phyloP scores from a whole-genome alignment of 2,113 vertebrate genomes.

The Gallinago media region DNA sequence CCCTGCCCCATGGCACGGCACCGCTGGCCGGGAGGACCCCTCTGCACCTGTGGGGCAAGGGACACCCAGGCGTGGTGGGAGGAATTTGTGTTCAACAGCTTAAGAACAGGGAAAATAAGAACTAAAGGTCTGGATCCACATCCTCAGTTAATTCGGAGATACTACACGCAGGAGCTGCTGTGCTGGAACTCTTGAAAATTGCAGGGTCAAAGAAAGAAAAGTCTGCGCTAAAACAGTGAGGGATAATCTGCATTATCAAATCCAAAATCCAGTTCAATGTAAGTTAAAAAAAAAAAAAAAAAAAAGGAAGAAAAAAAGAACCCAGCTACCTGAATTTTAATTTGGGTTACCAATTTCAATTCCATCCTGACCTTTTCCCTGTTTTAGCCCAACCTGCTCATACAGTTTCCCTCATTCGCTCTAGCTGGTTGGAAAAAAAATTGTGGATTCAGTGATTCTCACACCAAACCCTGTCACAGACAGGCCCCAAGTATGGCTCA shows the following conservation, averaged over 20 bases:
- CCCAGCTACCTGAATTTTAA: not conserved
- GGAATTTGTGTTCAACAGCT: not conserved
- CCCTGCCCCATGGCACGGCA: not conserved
- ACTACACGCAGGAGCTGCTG: accelerated
- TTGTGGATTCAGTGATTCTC: not conserved
- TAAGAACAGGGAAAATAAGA: not conserved
- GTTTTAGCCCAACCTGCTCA: not conserved
- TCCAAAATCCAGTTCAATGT: not conserved
- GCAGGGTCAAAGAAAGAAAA: not conserved
- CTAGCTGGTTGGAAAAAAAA: not conserved
- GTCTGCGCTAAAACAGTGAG: accelerated
- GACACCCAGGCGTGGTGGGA: not conserved
- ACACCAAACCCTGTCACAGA: not conserved
- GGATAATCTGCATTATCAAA: not conserved
- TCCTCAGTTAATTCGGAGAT: not conserved
- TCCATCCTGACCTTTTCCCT: not conserved
- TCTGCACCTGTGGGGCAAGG: not conserved
- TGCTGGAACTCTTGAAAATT: not conserved
- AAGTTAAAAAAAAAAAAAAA: not conserved
- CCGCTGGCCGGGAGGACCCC: not conserved
- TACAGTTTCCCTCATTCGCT: not conserved
- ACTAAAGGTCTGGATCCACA: not conserved
- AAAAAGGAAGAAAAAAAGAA: not conserved
- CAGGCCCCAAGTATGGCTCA: not conserved
- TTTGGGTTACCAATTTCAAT: not conserved